These are phyloP conservation scores for Amblyopsis hoosieri DNA, from an alignment of 2,797 vertebrate genomes.

Conservation along the genomic window DNA sequence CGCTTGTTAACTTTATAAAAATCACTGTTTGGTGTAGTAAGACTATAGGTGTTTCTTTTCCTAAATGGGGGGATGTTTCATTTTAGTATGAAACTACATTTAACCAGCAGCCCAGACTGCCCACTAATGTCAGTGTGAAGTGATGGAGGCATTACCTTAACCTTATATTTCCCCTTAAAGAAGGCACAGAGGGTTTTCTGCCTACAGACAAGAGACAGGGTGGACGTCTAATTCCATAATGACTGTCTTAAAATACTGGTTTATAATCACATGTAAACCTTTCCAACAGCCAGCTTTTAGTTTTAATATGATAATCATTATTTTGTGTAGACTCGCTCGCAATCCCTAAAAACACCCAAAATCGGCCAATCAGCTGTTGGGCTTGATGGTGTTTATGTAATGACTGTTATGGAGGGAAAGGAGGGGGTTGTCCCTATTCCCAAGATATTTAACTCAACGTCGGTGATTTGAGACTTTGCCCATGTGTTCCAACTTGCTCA, in stretches of 20 bases:
- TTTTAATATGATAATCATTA: constrained; percentile 63
- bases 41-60: constrained; percentile 44
- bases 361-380: constrained; percentile 40
- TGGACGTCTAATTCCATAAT: constrained; percentile 19
- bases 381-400: constrained; percentile 46
- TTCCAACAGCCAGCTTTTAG: constrained; percentile 30
- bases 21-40: constrained; percentile 4
- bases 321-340: constrained; percentile 55
- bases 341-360: constrained; percentile 50
- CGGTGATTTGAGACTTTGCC: constrained; percentile 37
- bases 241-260: constrained; percentile 35
- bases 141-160: background rate
- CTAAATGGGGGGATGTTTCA: constrained; percentile 27
- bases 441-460: constrained; percentile 38
- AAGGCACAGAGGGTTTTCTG: constrained; percentile 29
- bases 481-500: constrained; percentile 71
- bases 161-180: constrained; percentile 16
- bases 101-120: constrained; percentile 44
- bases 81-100: constrained; percentile 42
- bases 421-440: constrained; percentile 34
- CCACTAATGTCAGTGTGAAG: constrained; percentile 23
- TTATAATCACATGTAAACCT: constrained; percentile 49
- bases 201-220: constrained; percentile 16
- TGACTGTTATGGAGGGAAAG: constrained; percentile 53
- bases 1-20: constrained; percentile 4